Conservation (phyloP, 2,888 invertebrate genomes). For the Chloroclystis v-ata region DNA sequence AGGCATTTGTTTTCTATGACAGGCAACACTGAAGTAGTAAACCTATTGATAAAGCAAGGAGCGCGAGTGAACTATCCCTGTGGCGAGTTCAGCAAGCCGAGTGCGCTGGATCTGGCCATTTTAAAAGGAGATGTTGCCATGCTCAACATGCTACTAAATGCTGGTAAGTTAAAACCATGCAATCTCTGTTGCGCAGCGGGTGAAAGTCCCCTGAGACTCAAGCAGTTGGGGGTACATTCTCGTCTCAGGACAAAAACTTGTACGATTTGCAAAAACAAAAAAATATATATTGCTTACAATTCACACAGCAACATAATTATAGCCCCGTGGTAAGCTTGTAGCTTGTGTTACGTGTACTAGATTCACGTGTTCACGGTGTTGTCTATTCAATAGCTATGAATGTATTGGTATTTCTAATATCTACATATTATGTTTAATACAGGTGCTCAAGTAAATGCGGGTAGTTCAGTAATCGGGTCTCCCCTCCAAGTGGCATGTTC, state of each 20-base stretch:
- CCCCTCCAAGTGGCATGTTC: conserved; percentile 90
- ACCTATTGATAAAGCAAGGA: conserved; percentile 88
- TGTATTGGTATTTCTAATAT: too few species aligned
- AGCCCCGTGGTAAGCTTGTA: too few species aligned
- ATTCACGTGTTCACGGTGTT: too few species aligned
- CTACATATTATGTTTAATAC: conserved; percentile 17
- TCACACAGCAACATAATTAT: too few species aligned
- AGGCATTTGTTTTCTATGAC: conserved; percentile 16
- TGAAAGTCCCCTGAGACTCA: too few species aligned
- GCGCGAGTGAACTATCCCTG: conserved; percentile 83
- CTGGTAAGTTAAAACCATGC: conserved; percentile 67
- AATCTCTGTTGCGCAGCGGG: background rate
- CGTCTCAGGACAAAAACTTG: too few species aligned
- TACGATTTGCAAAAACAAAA: too few species aligned
- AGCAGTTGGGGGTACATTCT: too few species aligned
- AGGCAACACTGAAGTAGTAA: conserved; percentile 84
- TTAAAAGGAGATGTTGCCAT: conserved; percentile 87
- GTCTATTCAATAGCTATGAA: too few species aligned
- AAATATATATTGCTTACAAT: too few species aligned
- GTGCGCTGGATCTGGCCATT: conserved; percentile 91
- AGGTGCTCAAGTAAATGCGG: conserved; percentile 89
- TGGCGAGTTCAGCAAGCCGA: conserved; percentile 83
- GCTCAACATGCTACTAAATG: conserved; percentile 82
- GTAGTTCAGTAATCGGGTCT: conserved; percentile 88
- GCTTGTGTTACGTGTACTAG: too few species aligned